Percentiles rank a stretch among this genome's conserved stretches.
These are phyloP conservation scores for Rhinopomastus cyanomelas DNA, from an alignment of 2,113 vertebrate genomes.

Conservation along the genomic window DNA sequence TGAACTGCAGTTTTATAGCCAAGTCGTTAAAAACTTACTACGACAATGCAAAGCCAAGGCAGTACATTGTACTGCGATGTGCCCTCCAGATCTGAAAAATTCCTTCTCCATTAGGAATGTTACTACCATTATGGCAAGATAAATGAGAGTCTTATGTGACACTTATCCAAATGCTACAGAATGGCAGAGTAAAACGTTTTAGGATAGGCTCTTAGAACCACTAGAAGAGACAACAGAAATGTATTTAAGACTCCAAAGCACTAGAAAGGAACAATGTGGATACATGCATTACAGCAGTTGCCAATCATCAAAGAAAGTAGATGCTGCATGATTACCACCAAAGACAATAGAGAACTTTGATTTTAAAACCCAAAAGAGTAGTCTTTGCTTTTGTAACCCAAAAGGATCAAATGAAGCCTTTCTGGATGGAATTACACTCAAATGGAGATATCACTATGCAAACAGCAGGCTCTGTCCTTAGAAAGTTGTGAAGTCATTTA, in stretches of 20 bases:
- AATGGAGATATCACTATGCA: conserved; percentile 14
- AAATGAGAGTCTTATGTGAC: background rate
- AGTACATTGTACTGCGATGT: background rate
- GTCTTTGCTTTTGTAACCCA: conserved; percentile 29
- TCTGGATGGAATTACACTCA: conserved; percentile 57
- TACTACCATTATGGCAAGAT: conserved; percentile 3
- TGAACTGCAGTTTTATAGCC: background rate
- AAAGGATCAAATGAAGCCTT: conserved; percentile 6
- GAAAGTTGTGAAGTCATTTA: conserved; percentile 54
- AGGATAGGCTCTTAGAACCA: background rate
- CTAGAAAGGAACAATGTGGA: background rate
- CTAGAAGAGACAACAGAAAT: background rate
- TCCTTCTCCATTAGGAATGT: conserved; percentile 20
- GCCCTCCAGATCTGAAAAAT: background rate
- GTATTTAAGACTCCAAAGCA: background rate
- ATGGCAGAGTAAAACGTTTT: background rate
- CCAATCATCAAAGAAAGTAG: background rate
- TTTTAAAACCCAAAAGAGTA: conserved; percentile 7
- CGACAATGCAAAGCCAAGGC: background rate
- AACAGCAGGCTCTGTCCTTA: conserved; percentile 41
- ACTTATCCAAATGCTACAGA: background rate
- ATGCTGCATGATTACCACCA: background rate
- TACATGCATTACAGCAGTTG: background rate
- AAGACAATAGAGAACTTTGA: background rate
- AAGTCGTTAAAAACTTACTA: background rate